Evolutionary conservation across 2,888 invertebrate genomes (phyloP).

Genomic region (Cotesia congregata): DNA sequence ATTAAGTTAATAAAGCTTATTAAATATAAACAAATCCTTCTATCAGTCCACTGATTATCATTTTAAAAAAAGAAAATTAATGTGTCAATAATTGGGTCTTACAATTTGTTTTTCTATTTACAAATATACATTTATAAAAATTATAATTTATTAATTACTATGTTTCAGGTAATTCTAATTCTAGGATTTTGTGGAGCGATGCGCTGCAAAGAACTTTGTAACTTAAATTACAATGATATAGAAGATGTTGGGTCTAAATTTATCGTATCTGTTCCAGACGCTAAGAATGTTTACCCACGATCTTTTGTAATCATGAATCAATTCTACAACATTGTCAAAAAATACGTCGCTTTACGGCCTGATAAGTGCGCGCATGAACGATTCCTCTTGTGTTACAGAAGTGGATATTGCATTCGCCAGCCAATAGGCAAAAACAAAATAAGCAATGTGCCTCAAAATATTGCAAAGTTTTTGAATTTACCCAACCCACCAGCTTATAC

Average conservation of each 20-base stretch:
- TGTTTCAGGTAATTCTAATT: not conserved
- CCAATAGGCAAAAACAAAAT: not conserved
- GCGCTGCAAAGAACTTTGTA: not conserved
- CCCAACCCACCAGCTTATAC: not conserved
- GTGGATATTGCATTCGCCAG: not conserved
- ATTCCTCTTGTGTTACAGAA: not conserved
- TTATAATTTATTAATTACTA: not conserved
- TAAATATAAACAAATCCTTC: too few species aligned
- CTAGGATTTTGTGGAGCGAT: not conserved
- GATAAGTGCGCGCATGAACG: not conserved
- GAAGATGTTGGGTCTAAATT: not conserved
- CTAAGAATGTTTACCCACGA: not conserved
- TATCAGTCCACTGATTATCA: too few species aligned
- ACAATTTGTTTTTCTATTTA: too few species aligned
- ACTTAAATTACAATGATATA: not conserved
- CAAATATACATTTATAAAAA: not conserved
- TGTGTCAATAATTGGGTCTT: too few species aligned
- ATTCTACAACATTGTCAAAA: not conserved
- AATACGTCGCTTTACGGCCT: not conserved
- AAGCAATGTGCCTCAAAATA: not conserved
- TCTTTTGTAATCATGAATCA: too few species aligned
- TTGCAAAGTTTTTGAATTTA: not conserved
- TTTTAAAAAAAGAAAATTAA: too few species aligned
- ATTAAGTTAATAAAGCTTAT: too few species aligned
- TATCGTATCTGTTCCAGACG: not conserved